Evolutionary conservation across 2,888 invertebrate genomes (phyloP).

Genomic region (Rhamnusium bicolor): DNA sequence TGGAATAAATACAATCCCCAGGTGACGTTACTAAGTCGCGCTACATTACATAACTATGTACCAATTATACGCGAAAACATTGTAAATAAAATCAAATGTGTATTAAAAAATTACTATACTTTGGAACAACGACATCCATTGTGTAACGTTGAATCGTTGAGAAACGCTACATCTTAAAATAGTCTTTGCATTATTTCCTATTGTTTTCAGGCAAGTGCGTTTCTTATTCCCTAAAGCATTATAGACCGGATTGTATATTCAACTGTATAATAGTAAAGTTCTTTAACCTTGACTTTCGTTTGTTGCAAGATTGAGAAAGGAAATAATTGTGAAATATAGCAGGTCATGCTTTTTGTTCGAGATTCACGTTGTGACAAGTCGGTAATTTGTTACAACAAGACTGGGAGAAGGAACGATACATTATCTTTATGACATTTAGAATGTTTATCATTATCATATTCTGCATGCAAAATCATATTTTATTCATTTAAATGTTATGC

Average conservation of each 20-base stretch:
- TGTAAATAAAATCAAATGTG: too few species aligned
- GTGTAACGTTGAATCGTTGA: background rate
- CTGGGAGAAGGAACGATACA: background rate
- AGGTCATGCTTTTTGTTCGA: conserved; percentile 3
- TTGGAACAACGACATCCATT: too few species aligned
- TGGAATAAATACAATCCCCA: too few species aligned
- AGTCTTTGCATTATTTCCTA: background rate
- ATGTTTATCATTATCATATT: background rate
- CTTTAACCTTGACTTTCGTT: conserved; percentile 38
- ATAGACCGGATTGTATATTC: conserved; percentile 10
- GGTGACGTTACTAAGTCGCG: too few species aligned
- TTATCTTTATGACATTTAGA: background rate
- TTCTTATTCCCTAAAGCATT: background rate
- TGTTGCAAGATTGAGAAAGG: background rate
- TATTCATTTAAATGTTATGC: background rate
- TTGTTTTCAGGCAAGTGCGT: conserved; percentile 12
- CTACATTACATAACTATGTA: too few species aligned
- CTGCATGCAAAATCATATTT: background rate
- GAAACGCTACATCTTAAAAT: background rate
- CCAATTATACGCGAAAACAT: too few species aligned
- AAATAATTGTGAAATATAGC: conserved; percentile 4
- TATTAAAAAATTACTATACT: too few species aligned
- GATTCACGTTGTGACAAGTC: conserved; percentile 1
- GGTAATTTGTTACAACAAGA: background rate
- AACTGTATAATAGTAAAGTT: conserved; percentile 16